phyloP scores from a whole-genome alignment of 2,888 invertebrate genomes.

The Meteorus cinctellus region DNA sequence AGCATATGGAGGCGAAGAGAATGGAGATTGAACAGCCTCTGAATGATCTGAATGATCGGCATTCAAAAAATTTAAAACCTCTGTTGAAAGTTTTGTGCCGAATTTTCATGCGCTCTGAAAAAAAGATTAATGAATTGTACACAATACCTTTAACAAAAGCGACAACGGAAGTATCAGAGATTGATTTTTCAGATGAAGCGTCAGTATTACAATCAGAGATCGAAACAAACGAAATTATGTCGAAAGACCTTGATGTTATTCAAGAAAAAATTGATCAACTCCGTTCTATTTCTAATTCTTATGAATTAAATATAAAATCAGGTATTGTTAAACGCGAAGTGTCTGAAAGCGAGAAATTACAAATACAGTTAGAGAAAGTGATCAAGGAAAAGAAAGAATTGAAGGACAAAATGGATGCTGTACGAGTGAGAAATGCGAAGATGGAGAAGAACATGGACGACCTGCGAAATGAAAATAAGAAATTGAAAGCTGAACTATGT shows the following conservation, averaged over 20 bases:
- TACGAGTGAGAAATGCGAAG: constrained; percentile 60
- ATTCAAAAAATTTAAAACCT: constrained; percentile 50
- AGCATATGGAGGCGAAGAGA: constrained; percentile 59
- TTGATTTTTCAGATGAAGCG: constrained; percentile 32
- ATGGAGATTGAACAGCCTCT: constrained; percentile 59
- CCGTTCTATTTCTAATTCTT: constrained; percentile 46
- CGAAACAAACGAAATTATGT: constrained; percentile 43
- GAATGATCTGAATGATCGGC: constrained; percentile 42
- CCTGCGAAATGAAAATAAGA: constrained; percentile 56
- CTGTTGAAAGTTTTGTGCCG: constrained; percentile 50
- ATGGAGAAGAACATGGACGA: constrained; percentile 64
- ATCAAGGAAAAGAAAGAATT: constrained; percentile 60
- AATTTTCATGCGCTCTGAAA: constrained; percentile 55
- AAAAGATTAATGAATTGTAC: constrained; percentile 38
- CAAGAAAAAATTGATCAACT: constrained; percentile 56
- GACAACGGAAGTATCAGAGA: background rate
- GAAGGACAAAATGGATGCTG: constrained; percentile 60
- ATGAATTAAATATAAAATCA: constrained; percentile 51
- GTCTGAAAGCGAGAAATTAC: constrained; percentile 56
- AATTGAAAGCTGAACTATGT: constrained; percentile 50
- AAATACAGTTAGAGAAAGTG: constrained; percentile 55
- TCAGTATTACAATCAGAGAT: constrained; percentile 49
- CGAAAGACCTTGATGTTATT: constrained; percentile 45
- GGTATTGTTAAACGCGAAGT: constrained; percentile 54
- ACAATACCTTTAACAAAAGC: background rate